Base-by-base conservation (phyloP, 53 echinoderm and acorn worm genomes). In the Mesocentrotus franciscanus region DNA sequence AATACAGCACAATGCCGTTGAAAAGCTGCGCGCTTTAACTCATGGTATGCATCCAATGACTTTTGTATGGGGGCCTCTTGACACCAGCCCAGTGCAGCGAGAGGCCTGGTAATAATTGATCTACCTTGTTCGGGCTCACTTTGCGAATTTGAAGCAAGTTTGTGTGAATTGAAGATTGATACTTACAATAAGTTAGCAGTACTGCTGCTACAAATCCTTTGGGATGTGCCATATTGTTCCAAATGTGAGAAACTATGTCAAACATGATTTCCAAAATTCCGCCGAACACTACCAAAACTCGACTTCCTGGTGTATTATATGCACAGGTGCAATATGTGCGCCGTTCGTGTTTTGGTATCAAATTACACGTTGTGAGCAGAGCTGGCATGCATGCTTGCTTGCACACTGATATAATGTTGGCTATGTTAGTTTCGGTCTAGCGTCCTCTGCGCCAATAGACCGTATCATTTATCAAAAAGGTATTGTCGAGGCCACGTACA, bases 71-170 rank as follows among this genome's bases (percentile, higher is more conserved):
- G 34, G n/a, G 78, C 30, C 42, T 42, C 33, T 81, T 42, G 81
- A 81, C 81, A 81, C 81, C 81, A 42, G 42, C 42, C 49, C 49
- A 39, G 42, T 22, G 39, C 20, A 29, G 74, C 29, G 10, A 36
- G 34, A 20, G 81, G 81, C 81, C 81, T 81, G 81, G 81, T 42
- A 39, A 81, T 81, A 81, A 81, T 74, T 74, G 74, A 81, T 42
- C 20, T 39, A 20, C 9, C 42, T 20, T 81, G 81, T 81, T 81
- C 42, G 42, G 18, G 42, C 81, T 81, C 22, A 39, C 7, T 81
- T 81, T 12, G 6, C 8, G 9, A 29, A 81, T 33, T 39, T 42
- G 10, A 13, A 81, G 13, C 1, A 20, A 16, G 42, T 81, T 81
- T 42, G 33, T 8, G 42, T 42, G 17, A 81, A 14, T 9, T 3